These are phyloP conservation scores for Lophura nycthemera DNA, from an alignment of 2,113 vertebrate species.

Conservation along the genomic window DNA sequence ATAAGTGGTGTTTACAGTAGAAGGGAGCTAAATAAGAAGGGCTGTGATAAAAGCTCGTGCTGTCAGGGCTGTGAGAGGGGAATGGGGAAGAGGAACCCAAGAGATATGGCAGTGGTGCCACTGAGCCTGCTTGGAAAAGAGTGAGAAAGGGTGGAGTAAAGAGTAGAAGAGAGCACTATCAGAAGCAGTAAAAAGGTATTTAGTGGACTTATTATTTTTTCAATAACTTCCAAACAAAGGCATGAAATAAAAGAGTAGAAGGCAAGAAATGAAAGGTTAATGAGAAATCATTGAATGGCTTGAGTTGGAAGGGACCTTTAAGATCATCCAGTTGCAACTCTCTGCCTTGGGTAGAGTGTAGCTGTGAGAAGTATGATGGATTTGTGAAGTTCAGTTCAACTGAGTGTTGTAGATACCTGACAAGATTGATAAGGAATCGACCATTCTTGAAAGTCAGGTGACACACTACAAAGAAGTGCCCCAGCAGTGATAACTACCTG, in stretches of 20 bases:
- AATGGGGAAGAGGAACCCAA: background rate
- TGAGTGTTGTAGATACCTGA: background rate
- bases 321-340: too few relatives aligned
- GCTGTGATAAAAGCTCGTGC: constrained; percentile 19
- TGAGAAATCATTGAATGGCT: background rate
- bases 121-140: background rate
- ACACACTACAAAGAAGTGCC: background rate
- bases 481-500: background rate
- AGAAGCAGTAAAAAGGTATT: background rate
- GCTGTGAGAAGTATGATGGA: background rate
- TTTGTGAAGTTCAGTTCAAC: background rate
- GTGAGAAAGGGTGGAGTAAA: background rate
- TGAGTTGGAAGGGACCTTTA: too few relatives aligned
- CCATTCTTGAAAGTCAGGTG: rapidly evolving
- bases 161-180: background rate
- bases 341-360: too few relatives aligned
- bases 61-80: constrained; percentile 15
- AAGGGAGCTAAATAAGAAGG: constrained; percentile 64
- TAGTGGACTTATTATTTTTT: background rate
- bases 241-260: background rate
- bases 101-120: background rate
- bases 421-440: background rate
- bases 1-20: constrained; percentile 62
- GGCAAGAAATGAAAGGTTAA: background rate
- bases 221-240: background rate